phyloP scores from a whole-genome alignment of 64 coral and sea anemone genomes.

The Montipora capricornis region DNA sequence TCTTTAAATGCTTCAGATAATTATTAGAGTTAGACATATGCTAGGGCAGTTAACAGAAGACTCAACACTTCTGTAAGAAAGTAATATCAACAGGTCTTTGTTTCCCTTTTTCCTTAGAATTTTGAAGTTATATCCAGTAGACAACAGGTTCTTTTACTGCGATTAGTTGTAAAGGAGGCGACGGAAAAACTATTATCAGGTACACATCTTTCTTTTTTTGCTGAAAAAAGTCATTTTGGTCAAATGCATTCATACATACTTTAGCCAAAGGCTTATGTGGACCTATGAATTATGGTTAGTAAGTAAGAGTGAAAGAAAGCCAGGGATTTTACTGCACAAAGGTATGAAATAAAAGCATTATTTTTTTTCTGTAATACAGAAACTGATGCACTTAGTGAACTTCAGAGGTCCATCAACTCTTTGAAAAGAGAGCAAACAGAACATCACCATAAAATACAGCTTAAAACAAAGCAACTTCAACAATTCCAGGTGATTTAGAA shows the following conservation, averaged over 20 bases:
- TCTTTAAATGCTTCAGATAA: too few relatives aligned
- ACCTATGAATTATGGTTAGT: too few relatives aligned
- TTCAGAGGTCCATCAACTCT: background rate
- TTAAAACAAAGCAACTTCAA: conserved; percentile 10
- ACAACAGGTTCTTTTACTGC: conserved; percentile 64
- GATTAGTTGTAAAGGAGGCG: conserved; percentile 48
- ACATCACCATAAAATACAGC: background rate
- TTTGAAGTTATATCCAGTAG: conserved; percentile 62
- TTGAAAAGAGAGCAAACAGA: conserved; percentile 10
- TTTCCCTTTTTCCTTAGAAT: conserved; percentile 37
- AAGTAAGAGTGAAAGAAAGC: too few relatives aligned
- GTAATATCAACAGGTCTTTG: background rate
- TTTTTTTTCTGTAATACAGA: background rate
- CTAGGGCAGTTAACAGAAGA: too few relatives aligned
- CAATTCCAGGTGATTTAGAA: conserved; percentile 9
- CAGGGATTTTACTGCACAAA: too few relatives aligned
- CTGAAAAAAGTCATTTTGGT: too few relatives aligned
- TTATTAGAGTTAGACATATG: too few relatives aligned
- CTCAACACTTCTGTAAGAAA: too few relatives aligned
- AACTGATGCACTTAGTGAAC: background rate
- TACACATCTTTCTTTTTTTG: background rate
- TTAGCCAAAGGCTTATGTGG: too few relatives aligned
- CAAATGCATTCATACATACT: too few relatives aligned
- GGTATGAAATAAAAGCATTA: too few relatives aligned
- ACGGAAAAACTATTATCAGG: conserved; percentile 48